Conservation (phyloP, 1,140 invertebrate species). For the Tetramorium alpestre region DNA sequence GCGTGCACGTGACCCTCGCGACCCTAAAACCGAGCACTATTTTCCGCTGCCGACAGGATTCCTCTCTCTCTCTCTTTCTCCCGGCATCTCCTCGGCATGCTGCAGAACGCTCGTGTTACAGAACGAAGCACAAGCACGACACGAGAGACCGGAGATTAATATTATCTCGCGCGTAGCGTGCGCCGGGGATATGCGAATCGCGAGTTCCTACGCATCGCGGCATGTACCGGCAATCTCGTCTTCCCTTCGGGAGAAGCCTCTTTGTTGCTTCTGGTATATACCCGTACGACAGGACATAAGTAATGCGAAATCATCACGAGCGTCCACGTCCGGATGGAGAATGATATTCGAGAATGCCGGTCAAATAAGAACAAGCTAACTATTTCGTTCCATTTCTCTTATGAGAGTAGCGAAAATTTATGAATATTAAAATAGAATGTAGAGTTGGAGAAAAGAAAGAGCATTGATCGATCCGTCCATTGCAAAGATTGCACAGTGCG, state of each 20-base stretch:
- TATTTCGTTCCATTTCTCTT: conserved; percentile 32
- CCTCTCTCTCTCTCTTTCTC: conserved; percentile 42
- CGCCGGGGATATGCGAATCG: conserved; percentile 26
- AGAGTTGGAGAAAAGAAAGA: not conserved
- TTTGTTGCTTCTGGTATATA: conserved; percentile 59
- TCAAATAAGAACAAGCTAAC: conserved; percentile 22
- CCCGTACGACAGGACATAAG: conserved; percentile 2
- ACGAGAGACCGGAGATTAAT: conserved; percentile 74
- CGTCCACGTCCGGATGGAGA: conserved; percentile 8
- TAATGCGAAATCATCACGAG: conserved; percentile 47
- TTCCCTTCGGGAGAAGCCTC: conserved; percentile 24
- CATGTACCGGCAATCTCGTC: conserved; percentile 45
- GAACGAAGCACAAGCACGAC: conserved; percentile 73
- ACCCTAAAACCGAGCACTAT: conserved; percentile 81
- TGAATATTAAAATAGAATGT: not conserved
- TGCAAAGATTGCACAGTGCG: not conserved
- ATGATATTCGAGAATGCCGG: not conserved
- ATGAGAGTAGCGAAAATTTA: not conserved
- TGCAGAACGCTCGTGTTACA: conserved; percentile 59
- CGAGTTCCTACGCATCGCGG: conserved; percentile 12
- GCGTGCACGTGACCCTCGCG: conserved; percentile 79
- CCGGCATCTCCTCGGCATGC: not conserved
- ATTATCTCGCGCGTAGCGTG: conserved; percentile 59
- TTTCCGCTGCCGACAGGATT: conserved; percentile 76
- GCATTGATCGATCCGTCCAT: not conserved